phyloP scores from a whole-genome alignment of 2,113 vertebrate genomes.

The Petrocephalus zakoni region DNA sequence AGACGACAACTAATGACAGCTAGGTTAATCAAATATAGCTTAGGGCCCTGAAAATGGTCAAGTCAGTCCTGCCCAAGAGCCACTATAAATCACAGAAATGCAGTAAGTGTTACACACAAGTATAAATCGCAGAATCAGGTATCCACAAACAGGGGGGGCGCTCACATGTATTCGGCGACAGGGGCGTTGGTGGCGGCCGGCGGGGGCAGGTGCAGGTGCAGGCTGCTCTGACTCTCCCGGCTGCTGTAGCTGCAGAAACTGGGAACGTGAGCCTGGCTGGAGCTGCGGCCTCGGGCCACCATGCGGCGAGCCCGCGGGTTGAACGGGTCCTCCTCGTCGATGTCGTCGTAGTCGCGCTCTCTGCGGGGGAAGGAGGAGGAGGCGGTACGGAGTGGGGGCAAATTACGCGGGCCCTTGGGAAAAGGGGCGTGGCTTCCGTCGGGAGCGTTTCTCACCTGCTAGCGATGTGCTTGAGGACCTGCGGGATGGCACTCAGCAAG shows the following conservation, averaged over 20 bases:
- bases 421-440: background rate
- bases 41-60: background rate
- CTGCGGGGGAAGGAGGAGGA: constrained; percentile 45
- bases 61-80: background rate
- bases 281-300: constrained; percentile 70
- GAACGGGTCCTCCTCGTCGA: constrained; percentile 89
- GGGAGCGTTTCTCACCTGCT: constrained; percentile 61
- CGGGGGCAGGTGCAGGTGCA: constrained; percentile 72
- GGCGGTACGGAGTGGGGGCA: background rate
- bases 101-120: background rate
- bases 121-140: background rate
- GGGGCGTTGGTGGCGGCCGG: constrained; percentile 75
- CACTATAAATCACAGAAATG: background rate
- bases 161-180: constrained; percentile 90
- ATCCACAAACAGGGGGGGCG: background rate
- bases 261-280: constrained; percentile 71
- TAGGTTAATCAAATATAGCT: background rate
- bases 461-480: constrained; percentile 68
- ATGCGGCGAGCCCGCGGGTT: constrained; percentile 78
- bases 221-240: constrained; percentile 82
- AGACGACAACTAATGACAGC: background rate
- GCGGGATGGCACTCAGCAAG: constrained; percentile 69
- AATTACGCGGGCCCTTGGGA: background rate
- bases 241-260: constrained; percentile 96
- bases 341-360: constrained; percentile 80